Base-by-base conservation (phyloP, 2,797 vertebrate species). In the Siniperca obscura region DNA sequence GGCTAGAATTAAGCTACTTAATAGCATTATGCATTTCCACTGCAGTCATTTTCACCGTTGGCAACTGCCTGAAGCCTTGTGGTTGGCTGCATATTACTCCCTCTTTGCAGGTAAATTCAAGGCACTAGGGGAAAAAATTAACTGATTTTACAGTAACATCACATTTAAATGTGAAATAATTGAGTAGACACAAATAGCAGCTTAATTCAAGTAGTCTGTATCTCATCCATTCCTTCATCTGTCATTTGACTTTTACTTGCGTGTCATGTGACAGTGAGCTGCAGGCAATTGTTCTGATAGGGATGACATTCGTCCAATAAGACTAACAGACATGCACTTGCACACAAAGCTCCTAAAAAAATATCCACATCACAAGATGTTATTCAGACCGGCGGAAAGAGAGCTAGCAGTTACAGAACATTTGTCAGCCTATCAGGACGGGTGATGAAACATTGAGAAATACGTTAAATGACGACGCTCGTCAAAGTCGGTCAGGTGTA, bases 391-490 rank as follows among this genome's bases (percentile, higher is more conserved):
- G 14, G 2, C 0, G 12, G 80, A 84, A 62, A 82, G 62, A 82
- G 64, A 53, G 67, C 60, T 36, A 19, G 38, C 48, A 85, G 69
- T 82, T 65, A 80, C 69, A 78, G 52, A 85, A 75, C 75, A 84
- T 71, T 77, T 83, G 94, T 97, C 96, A 97, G 73, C 44, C 68
- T 56, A 76, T 86, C 80, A 75, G 53, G 75, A 68, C 7, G 80
- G 53, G 57, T 90, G 89, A 90, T 87, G 84, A 79, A 93, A 94
- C 89, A 78, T 1, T 68, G 61, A 67, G n/a, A 34, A 92, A 91
- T 69, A 42, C 30, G 42, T 74, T 69, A 69, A 61, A 48, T 75
- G 76, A 78, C 42, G 19, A 75, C 42, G 34, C 46, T 60, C 52
- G 46, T 48, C 17, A 48, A 48, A 19, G 34, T 17, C 13, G 25